Base-by-base conservation (phyloP, 2,888 invertebrate genomes). In the Tuta absoluta region DNA sequence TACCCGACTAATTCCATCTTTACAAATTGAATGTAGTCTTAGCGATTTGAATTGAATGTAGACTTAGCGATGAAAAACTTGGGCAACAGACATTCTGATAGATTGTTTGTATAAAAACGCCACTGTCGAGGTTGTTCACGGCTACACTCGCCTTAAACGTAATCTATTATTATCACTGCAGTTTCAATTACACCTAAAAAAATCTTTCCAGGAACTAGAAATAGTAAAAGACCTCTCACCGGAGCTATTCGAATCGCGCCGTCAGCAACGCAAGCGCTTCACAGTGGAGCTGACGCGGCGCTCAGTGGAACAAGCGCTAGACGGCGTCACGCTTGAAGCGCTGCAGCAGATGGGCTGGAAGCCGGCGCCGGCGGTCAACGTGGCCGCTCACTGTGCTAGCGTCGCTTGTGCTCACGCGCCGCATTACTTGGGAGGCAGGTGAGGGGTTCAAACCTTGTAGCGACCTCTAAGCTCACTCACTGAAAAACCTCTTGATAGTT, bases 391-490 rank as follows among this genome's bases (percentile, higher is more conserved):
- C 3, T 92, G 93, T 71, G 91, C 91, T 23, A 84, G 86, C 59
- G 91, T 95, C 2, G 81, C 83, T 1, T 93, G 93, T 70, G 81
- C 83, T 3, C 94, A 95, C 71, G 91, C 92, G 65, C 93, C 95
- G 12, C 78, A 95, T 33, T 95, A 93, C 80, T 78, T 96, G 63
- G 96, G 89, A 84, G 91, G 96, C 75, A 88, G 93, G 93, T 93
- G 69, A 68, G 49, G 5, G n/a, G 2, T 1, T 1, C 45, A 3
- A 45, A n/a, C 41, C n/a, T n/a, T n/a, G 41, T 41, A 19, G n/a
- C 48, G 48, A 8, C n/a, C n/a, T n/a, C n/a, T n/a, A n/a, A n/a
- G n/a, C n/a, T n/a, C n/a, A n/a, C n/a, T n/a, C n/a, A n/a, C n/a
- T n/a, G n/a, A n/a, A n/a, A n/a, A n/a, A n/a, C n/a, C n/a, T n/a